A percentile compares a stretch with the other conserved stretches of the same genome.
Conservation (phyloP, 2,797 vertebrate species). For the Zenarchopterus dispar region DNA sequence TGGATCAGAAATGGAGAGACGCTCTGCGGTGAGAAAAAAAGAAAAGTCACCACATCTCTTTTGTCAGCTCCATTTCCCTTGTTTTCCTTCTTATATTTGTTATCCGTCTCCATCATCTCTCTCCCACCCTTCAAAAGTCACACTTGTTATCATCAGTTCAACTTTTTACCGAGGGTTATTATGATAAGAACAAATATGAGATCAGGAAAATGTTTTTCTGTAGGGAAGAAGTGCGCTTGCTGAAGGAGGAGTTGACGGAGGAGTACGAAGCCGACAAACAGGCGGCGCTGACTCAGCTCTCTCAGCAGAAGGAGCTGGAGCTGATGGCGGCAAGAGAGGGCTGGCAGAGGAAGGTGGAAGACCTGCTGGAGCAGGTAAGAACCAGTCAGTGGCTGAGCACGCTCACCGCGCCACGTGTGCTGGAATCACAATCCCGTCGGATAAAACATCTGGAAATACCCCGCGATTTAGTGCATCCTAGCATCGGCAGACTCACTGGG, state of each 20-base stretch:
- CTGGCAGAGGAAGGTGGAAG: slow-evolving; percentile 98
- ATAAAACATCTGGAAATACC: too few species aligned
- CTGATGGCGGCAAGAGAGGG: slow-evolving; percentile 91
- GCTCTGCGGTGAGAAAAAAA: slow-evolving; percentile 86
- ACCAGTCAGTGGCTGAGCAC: too few species aligned
- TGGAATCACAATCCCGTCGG: too few species aligned
- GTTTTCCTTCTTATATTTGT: slow-evolving; percentile 13
- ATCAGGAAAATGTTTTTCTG: background rate
- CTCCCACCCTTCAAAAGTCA: background rate
- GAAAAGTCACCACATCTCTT: background rate
- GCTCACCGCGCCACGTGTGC: background rate
- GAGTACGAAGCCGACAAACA: slow-evolving; percentile 95
- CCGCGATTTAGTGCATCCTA: too few species aligned
- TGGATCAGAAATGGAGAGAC: slow-evolving; percentile 97
- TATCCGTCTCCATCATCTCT: slow-evolving; percentile 12
- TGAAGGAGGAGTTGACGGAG: slow-evolving; percentile 90
- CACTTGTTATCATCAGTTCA: slow-evolving; percentile 14
- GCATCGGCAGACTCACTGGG: too few species aligned
- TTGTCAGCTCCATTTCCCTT: background rate
- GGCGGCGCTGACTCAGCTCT: slow-evolving; percentile 87
- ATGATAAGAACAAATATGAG: slow-evolving; percentile 4
- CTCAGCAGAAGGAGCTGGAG: slow-evolving; percentile 94
- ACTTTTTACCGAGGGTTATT: background rate
- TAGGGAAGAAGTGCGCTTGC: slow-evolving; percentile 92
- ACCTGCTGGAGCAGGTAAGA: slow-evolving; percentile 82